These are phyloP conservation scores for Megalonaias nervosa DNA, from an alignment of 1,140 invertebrate genomes.

Conservation along the genomic window DNA sequence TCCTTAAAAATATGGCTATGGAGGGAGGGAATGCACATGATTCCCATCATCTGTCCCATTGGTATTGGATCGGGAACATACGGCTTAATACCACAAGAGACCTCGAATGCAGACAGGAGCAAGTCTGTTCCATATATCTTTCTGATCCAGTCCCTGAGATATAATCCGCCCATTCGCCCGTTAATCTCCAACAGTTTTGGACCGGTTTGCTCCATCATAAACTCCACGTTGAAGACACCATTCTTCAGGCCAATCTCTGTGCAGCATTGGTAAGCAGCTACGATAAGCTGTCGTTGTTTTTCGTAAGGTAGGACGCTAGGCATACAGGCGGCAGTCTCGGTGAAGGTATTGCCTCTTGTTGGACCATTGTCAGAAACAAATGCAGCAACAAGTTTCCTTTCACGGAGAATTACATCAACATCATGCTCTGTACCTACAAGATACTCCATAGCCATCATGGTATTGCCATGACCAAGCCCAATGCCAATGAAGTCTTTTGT, in stretches of 20 bases:
- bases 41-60: conserved; percentile 36
- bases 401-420: conserved; percentile 46
- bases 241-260: conserved; percentile 41
- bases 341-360: conserved; percentile 37
- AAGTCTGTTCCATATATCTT: conserved; percentile 45
- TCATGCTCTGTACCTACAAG: conserved; percentile 51
- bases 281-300: conserved; percentile 41
- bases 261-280: conserved; percentile 52
- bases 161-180: conserved; percentile 54
- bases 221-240: conserved; percentile 56
- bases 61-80: conserved; percentile 11
- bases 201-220: conserved; percentile 49
- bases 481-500: conserved; percentile 45
- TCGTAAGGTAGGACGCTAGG: conserved; percentile 42
- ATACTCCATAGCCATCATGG: conserved; percentile 47
- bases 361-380: conserved; percentile 56
- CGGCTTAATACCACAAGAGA: conserved; percentile 43
- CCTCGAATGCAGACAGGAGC: conserved; percentile 39
- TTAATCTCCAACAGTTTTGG: conserved; percentile 58
- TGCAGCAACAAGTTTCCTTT: conserved; percentile 46
- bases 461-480: conserved; percentile 45
- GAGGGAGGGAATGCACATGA: conserved; percentile 45
- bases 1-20: conserved; percentile 33
- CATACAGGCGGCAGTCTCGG: conserved; percentile 42
- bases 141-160: conserved; percentile 53